Conservation (phyloP, 2,888 invertebrate species). For the Drosophila nr. perissopoda region DNA sequence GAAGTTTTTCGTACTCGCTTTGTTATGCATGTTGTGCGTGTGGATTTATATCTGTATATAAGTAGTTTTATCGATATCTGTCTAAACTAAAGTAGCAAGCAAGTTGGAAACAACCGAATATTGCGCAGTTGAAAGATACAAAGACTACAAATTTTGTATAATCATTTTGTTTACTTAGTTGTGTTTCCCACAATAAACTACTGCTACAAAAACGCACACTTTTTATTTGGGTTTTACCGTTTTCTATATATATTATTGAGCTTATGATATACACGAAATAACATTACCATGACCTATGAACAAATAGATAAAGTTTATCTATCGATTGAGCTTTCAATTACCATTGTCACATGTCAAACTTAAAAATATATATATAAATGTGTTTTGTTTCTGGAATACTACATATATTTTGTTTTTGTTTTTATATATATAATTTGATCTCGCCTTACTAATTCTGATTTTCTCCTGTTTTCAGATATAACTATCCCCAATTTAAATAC, state of each 20-base stretch:
- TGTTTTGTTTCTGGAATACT: not conserved
- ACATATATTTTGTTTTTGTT: not conserved
- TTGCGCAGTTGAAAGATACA: not conserved
- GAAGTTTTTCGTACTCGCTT: not conserved
- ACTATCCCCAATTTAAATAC: constrained; percentile 23
- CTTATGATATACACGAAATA: not conserved
- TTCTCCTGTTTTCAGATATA: constrained; percentile 35
- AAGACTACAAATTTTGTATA: not conserved
- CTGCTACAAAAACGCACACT: not conserved
- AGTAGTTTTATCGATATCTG: not conserved
- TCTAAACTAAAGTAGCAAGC: not conserved
- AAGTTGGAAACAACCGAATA: not conserved
- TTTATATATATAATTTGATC: not conserved
- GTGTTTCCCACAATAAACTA: not conserved
- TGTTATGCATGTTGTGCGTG: not conserved
- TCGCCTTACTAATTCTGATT: not conserved
- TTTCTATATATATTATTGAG: not conserved
- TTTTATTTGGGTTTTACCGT: not conserved
- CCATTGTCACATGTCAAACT: not conserved
- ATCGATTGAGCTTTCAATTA: not conserved
- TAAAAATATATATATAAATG: not conserved
- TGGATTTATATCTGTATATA: not conserved
- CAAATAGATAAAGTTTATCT: not conserved
- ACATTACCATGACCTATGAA: not conserved
- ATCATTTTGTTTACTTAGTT: not conserved